A percentile compares a stretch with the other conserved stretches of the same genome.
These are phyloP conservation scores for Rhagonycha lutea DNA, from an alignment of 2,888 invertebrate species.

Conservation along the genomic window DNA sequence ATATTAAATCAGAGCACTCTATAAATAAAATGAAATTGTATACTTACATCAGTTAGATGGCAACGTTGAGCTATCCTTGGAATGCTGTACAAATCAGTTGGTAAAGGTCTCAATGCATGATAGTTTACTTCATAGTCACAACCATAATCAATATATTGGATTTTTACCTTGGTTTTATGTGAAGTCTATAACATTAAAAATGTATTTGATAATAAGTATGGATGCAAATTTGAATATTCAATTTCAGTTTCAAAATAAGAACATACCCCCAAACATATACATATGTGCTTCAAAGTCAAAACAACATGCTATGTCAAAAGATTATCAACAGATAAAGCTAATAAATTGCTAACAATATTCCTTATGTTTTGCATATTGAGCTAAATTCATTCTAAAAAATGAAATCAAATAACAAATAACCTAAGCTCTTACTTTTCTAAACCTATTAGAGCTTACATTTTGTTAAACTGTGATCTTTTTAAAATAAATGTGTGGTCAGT, in stretches of 20 bases:
- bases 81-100: not conserved
- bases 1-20: not conserved
- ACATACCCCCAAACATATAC: too few relatives aligned
- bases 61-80: slow-evolving; percentile 21
- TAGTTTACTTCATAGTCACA: not conserved
- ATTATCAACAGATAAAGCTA: too few relatives aligned
- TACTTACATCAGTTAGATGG: slow-evolving; percentile 18
- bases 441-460: too few relatives aligned
- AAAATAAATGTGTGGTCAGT: too few relatives aligned
- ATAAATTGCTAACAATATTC: too few relatives aligned
- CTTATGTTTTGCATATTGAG: too few relatives aligned
- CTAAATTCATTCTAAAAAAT: not conserved
- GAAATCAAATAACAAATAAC: not conserved
- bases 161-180: not conserved
- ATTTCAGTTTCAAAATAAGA: too few relatives aligned
- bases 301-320: too few relatives aligned
- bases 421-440: too few relatives aligned
- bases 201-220: not conserved
- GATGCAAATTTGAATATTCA: too few relatives aligned
- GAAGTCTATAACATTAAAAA: not conserved
- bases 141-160: slow-evolving; percentile 19
- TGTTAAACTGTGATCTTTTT: too few relatives aligned
- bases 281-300: too few relatives aligned
- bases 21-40: not conserved
- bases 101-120: not conserved